phyloP scores from a whole-genome alignment of 2,797 vertebrate genomes.

The Dromococcyx pavoninus region DNA sequence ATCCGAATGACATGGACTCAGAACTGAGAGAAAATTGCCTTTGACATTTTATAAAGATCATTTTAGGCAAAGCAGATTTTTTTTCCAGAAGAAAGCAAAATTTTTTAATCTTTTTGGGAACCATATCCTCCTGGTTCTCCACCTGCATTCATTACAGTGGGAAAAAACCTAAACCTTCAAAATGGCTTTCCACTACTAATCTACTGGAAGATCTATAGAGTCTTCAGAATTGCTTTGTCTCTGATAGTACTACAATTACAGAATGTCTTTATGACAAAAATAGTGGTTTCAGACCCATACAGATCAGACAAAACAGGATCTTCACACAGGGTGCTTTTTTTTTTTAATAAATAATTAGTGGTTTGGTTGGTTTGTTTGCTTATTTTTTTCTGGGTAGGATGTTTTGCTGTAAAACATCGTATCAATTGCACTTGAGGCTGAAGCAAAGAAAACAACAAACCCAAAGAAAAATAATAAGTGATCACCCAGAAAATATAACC shows the following conservation, averaged over 20 bases:
- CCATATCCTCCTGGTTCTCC: not conserved
- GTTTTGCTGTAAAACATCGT: not conserved
- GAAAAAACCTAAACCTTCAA: not conserved
- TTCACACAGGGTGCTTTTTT: not conserved
- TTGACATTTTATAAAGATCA: not conserved
- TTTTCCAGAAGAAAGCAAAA: not conserved
- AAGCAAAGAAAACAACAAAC: not conserved
- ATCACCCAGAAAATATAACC: not conserved
- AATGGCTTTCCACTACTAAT: not conserved
- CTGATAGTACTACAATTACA: not conserved
- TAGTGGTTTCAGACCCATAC: not conserved
- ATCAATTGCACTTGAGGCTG: not conserved
- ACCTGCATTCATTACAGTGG: not conserved
- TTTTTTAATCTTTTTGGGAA: not conserved
- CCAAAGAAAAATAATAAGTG: not conserved
- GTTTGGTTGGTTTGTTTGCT: too few relatives aligned
- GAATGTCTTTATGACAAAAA: not conserved
- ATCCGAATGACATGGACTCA: not conserved
- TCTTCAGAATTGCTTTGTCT: not conserved
- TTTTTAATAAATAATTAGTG: not conserved
- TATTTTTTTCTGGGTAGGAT: not conserved
- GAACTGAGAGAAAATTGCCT: not conserved
- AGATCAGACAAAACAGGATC: not conserved
- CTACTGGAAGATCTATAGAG: not conserved
- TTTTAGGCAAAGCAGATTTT: not conserved